phyloP scores from a whole-genome alignment of 92 coral and sea anemone species.

The Paragorgia papillata region DNA sequence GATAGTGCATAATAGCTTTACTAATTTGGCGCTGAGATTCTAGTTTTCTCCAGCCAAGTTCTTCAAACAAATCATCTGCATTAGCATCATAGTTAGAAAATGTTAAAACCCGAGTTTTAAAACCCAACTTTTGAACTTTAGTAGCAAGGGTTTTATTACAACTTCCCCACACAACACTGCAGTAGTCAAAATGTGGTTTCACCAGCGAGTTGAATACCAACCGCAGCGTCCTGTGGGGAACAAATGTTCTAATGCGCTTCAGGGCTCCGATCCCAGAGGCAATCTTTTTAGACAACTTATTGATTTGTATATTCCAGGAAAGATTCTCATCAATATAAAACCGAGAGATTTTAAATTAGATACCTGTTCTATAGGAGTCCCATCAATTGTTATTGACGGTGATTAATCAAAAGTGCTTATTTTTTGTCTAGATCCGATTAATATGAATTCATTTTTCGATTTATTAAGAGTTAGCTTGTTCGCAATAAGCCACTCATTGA shows the following conservation, averaged over 20 bases:
- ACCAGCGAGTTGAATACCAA: not conserved
- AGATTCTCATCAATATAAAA: not conserved
- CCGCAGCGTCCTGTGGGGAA: not conserved
- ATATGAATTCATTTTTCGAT: too few species aligned
- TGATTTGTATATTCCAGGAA: not conserved
- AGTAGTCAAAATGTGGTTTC: not conserved
- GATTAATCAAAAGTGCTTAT: too few species aligned
- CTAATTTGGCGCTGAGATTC: slow-evolving; percentile 7
- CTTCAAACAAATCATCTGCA: too few species aligned
- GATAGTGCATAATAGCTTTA: slow-evolving; percentile 17
- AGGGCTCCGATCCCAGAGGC: slow-evolving; percentile 18
- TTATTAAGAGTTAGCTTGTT: too few species aligned
- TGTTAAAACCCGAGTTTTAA: slow-evolving; percentile 8
- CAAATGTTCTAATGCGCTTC: slow-evolving; percentile 8
- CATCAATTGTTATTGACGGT: too few species aligned
- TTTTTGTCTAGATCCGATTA: too few species aligned
- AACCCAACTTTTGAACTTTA: slow-evolving; percentile 3
- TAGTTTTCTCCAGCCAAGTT: too few species aligned
- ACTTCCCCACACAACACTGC: too few species aligned
- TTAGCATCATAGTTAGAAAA: too few species aligned
- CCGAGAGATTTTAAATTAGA: not conserved
- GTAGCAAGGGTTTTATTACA: too few species aligned
- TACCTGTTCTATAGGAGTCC: not conserved
- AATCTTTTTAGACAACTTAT: not conserved
- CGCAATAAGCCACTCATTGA: too few species aligned